Percentiles rank a stretch among this genome's conserved stretches.
Evolutionary conservation across 2,888 invertebrate species (phyloP).

Genomic region (Pollenia labialis): DNA sequence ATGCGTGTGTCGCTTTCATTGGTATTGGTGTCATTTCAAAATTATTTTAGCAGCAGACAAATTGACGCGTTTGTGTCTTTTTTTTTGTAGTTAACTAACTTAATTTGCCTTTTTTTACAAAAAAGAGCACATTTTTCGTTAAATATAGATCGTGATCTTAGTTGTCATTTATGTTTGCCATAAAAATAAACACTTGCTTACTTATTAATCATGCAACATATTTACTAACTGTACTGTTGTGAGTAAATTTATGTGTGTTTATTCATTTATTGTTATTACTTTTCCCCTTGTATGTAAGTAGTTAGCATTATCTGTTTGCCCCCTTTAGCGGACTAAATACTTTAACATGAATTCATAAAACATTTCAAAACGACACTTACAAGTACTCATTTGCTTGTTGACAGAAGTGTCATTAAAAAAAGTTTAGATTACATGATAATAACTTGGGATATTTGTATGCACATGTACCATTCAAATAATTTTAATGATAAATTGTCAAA

Average conservation of each 20-base stretch:
- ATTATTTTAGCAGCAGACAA: conserved; percentile 77
- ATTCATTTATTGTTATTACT: conserved; percentile 10
- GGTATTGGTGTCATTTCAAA: conserved; percentile 35
- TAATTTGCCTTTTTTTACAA: conserved; percentile 46
- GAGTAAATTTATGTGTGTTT: not conserved
- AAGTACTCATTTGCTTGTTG: not conserved
- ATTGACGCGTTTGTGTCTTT: conserved; percentile 78
- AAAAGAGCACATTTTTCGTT: conserved; percentile 43
- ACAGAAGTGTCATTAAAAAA: conserved; percentile 65
- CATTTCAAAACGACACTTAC: conserved; percentile 3
- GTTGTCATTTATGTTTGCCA: conserved; percentile 65
- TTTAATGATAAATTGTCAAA: conserved; percentile 39
- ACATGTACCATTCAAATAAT: conserved; percentile 33
- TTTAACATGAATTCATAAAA: conserved; percentile 62
- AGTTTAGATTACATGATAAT: conserved; percentile 67
- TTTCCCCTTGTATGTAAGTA: not conserved
- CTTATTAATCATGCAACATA: conserved; percentile 46
- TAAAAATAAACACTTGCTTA: conserved; percentile 59
- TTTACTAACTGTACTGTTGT: not conserved
- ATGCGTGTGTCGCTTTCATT: conserved; percentile 3
- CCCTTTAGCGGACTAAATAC: not conserved
- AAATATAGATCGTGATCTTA: conserved; percentile 75
- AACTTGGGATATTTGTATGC: conserved; percentile 28
- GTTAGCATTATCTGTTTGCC: conserved; percentile 1
- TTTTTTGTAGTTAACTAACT: conserved; percentile 37